A percentile compares a stretch with the other conserved stretches of the same genome.
phyloP scores from a whole-genome alignment of 2,113 vertebrate genomes.

The Asarcornis scutulata region DNA sequence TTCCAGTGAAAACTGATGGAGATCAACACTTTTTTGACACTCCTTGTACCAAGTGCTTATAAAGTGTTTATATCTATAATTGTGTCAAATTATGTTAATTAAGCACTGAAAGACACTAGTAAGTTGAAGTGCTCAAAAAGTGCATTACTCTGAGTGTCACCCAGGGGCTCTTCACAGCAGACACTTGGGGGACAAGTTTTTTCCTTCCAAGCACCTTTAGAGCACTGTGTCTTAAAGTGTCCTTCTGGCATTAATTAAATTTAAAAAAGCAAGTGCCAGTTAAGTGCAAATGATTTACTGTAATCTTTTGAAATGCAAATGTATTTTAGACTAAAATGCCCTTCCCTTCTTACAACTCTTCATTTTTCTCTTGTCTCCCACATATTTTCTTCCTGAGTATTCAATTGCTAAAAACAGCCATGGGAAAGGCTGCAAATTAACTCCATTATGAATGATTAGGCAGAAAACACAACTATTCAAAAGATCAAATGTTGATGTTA shows the following conservation, averaged over 20 bases:
- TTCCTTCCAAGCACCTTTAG: conserved; percentile 49
- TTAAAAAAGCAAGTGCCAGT: conserved; percentile 60
- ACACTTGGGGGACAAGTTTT: conserved; percentile 63
- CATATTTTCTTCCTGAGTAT: neutral
- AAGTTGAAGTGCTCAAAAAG: conserved; percentile 77
- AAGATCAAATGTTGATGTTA: neutral
- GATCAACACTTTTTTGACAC: conserved; percentile 75
- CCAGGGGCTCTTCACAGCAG: conserved; percentile 67
- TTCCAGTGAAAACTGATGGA: conserved; percentile 66
- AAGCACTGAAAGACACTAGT: conserved; percentile 72
- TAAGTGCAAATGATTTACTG: conserved; percentile 60
- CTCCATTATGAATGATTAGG: neutral
- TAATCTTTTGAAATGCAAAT: conserved; percentile 53
- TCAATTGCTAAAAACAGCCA: neutral
- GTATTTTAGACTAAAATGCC: conserved; percentile 29
- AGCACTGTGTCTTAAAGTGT: conserved; percentile 69
- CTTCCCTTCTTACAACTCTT: neutral
- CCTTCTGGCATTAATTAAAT: conserved; percentile 74
- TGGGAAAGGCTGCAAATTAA: neutral
- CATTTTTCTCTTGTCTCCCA: neutral
- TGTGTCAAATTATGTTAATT: conserved; percentile 79
- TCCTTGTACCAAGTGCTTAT: conserved; percentile 69
- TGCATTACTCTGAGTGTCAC: conserved; percentile 75
- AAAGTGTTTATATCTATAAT: conserved; percentile 80
- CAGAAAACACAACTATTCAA: neutral